Evolutionary conservation across 2,888 invertebrate species (phyloP), one percentile per base, ranked within the genome.

Genomic region (Pinctada fucata): DNA sequence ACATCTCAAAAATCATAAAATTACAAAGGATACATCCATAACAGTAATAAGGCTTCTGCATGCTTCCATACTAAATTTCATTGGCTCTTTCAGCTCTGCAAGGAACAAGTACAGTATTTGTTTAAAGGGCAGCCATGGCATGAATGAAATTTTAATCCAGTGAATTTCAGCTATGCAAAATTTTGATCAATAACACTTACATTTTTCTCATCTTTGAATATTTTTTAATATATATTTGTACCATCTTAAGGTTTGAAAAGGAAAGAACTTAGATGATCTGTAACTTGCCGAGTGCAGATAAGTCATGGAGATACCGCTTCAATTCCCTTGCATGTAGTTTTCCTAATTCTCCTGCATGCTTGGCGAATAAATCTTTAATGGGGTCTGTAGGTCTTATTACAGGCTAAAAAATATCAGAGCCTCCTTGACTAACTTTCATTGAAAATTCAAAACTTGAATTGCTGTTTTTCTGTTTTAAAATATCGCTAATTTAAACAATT

Each of bases 251-350:
- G 31, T 31, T 31, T 31, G 31, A 31, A 31, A 31, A 31, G 31
- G 31, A 31, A 31, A 31, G 31, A 31, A 31, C 31, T 31, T 31
- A 31, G 31, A 31, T 31, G 31, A 58, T 58, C 13, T 51, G 52
- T 50, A 16, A 72, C 77, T 79, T 77, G 87, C 89, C 87, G 84
- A 72, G 81, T 50, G 70, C 63, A n/a, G 88, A 85, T 6, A 87
- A 77, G 67, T 86, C 88, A 49, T 97, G 96, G 85, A 98, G 94
- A 84, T 98, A 96, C 90, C 96, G 95, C 92, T 97, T 96, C 45
- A 99, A 94, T 91, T 98, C 98, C 93, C 95, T 95, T 96, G 97
- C 97, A 93, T 97, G 97, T 4, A 99, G 96, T 93, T 97, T 97
- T 85, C 96, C 95, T 88, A 98, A 97, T 66, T 83, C 82, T 10